Evolutionary conservation across 2,113 vertebrate species (phyloP).

Genomic region (Camelus bactrianus): DNA sequence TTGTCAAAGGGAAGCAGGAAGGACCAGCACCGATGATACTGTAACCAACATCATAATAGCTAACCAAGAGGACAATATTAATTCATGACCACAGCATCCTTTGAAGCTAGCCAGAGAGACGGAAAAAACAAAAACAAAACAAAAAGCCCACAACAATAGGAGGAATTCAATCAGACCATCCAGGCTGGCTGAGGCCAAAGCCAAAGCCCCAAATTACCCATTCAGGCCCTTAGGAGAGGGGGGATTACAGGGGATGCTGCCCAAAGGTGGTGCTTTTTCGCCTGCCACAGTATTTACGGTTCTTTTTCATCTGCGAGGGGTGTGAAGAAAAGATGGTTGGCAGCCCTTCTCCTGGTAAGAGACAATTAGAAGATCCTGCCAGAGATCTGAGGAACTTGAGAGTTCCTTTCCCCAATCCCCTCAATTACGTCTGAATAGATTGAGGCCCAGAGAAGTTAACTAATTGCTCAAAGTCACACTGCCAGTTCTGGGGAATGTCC

Average conservation of each 20-base stretch:
- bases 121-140: background rate
- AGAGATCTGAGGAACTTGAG: background rate
- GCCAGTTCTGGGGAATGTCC: background rate
- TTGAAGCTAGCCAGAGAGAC: conserved; percentile 59
- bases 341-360: background rate
- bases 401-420: background rate
- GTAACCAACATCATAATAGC: conserved; percentile 13
- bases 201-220: background rate
- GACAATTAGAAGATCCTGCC: background rate
- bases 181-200: background rate
- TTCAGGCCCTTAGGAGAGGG: background rate
- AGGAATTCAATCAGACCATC: conserved; percentile 61
- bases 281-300: background rate
- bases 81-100: conserved; percentile 53
- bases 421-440: background rate
- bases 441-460: background rate
- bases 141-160: background rate
- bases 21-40: conserved; percentile 32
- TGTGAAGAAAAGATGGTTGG: background rate
- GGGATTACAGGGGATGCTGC: background rate
- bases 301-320: background rate
- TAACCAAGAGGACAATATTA: conserved; percentile 58
- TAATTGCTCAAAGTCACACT: background rate
- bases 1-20: conserved; percentile 56
- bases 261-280: conserved; percentile 2